phyloP scores from a whole-genome alignment of 2,888 invertebrate species.

The Ectobius pallidus region DNA sequence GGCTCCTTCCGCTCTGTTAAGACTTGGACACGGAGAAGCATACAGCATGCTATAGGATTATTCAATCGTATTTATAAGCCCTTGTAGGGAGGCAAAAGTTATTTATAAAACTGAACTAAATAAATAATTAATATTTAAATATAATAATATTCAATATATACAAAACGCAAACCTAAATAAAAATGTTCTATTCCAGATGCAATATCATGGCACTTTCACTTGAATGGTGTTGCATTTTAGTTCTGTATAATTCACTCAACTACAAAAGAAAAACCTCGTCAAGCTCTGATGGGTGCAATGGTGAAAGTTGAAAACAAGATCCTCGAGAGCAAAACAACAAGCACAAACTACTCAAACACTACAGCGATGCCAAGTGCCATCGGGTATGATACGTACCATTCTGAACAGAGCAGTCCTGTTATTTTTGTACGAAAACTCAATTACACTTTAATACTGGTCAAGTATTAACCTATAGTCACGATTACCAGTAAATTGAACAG shows the following conservation, averaged over 20 bases:
- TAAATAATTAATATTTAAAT: background rate
- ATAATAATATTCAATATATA: constrained; percentile 21
- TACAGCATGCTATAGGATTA: constrained; percentile 10
- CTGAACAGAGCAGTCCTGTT: no score
- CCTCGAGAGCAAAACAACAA: constrained; percentile 6
- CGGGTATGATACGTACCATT: no score
- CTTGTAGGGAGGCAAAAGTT: background rate
- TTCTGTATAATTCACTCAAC: no score
- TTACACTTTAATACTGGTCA: no score
- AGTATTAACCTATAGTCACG: no score
- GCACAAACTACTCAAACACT: no score
- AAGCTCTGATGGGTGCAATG: constrained; percentile 41
- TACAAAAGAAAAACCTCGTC: no score
- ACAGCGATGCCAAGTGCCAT: no score
- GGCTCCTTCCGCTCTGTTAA: no score
- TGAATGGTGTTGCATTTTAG: constrained; percentile 4
- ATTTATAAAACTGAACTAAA: constrained; percentile 3
- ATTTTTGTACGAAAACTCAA: no score
- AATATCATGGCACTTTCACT: constrained; percentile 26
- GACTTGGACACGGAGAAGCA: background rate
- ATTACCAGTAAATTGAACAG: no score
- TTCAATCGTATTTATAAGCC: constrained; percentile 16
- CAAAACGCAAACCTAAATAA: constrained; percentile 20
- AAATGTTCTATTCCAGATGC: background rate
- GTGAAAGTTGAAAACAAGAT: constrained; percentile 45